Base-by-base conservation (phyloP, 1,140 invertebrate species). In the Saccostrea cuccullata region DNA sequence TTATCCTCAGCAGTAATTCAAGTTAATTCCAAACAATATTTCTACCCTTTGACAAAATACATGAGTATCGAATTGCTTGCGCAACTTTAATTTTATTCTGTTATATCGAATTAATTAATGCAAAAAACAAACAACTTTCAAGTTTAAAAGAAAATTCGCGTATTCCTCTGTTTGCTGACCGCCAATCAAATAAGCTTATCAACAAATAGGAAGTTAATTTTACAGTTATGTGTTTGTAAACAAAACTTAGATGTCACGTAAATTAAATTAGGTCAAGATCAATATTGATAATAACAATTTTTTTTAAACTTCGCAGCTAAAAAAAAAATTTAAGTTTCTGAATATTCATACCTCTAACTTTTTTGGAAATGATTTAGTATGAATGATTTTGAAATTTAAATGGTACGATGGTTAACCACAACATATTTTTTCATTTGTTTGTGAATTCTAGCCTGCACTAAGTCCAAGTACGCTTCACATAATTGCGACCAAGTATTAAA, bases 181-280 rank as follows among this genome's bases (percentile, higher is more conserved):
- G 26, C 70, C 70, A 77, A 77, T 77, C 70, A 77, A 30, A 77
- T 77, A 15, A 17, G 15, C 11, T 77, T 26, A 77, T 77, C 26
- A 36, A 47, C 47, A 47, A 77, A 26, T 12, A 77, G 70, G 70
- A 77, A 77, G 70, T 30, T 77, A 77, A 77, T 30, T 47, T 47
- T 47, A 47, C 47, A 47, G 47, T 77, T 77, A 36, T 13, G 30
- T 77, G 13, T 26, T 36, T 36, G 70, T 77, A 77, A 77, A 77
- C 70, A 77, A 12, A 12, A 30, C 23, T 36, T 36, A 36, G 5
- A 20, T 17, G 58, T 64, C 17, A 64, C 17, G 17, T 64, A n/a
- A 20, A 17, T 64, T 20, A 64, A 64, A 64, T 60, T n/a, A 64
- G 58, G 58, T 64, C 58, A 64, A 64, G 58, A 20, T 64, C 15